A percentile compares a stretch with the other conserved stretches of the same genome.
phyloP scores from a whole-genome alignment of 2,888 invertebrate species.

The Trachelus troglodyta region DNA sequence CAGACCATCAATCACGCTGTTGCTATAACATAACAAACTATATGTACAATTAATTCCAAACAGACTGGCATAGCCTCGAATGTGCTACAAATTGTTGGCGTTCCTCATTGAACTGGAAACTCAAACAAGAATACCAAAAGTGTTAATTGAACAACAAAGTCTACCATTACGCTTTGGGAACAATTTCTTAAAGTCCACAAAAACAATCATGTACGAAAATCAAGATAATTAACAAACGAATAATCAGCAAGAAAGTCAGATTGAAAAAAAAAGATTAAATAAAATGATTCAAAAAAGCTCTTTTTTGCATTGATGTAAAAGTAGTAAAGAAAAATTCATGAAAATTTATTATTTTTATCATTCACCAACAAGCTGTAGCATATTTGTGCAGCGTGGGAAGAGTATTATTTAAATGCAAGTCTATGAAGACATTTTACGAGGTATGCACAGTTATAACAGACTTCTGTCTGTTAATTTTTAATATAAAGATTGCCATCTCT shows the following conservation, averaged over 20 bases:
- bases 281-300: neutral
- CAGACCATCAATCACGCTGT: slow-evolving; percentile 23
- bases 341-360: neutral
- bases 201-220: neutral
- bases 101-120: neutral
- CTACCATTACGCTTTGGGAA: neutral
- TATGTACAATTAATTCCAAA: slow-evolving; percentile 49
- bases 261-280: neutral
- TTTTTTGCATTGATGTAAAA: neutral
- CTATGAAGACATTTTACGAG: neutral
- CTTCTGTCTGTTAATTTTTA: neutral
- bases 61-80: slow-evolving; percentile 15
- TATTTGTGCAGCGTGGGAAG: neutral
- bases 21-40: slow-evolving; percentile 31
- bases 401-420: neutral
- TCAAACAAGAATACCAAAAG: neutral
- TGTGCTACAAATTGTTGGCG: slow-evolving; percentile 6
- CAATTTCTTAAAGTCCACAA: neutral
- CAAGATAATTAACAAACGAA: neutral
- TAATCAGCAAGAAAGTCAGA: neutral
- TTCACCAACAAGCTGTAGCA: neutral
- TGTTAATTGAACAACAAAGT: neutral
- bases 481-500: slow-evolving; percentile 26
- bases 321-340: neutral
- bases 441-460: neutral